phyloP scores from a whole-genome alignment of 2,888 invertebrate genomes.

The Merodon equestris region DNA sequence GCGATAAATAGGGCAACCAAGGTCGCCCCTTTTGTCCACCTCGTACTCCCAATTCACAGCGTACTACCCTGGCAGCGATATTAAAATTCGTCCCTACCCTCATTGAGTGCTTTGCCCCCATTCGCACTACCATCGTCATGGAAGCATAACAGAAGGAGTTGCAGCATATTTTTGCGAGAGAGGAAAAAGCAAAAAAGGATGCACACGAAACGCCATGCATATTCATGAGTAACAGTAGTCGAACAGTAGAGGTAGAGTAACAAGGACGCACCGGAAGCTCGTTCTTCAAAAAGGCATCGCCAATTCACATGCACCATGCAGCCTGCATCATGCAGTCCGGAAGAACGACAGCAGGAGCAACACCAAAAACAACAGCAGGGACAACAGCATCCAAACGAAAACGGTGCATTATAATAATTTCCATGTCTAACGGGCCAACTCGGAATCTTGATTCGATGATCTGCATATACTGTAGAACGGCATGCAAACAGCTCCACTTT shows the following conservation, averaged over 20 bases:
- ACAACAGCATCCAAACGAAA: constrained; percentile 5
- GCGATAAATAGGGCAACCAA: constrained; percentile 35
- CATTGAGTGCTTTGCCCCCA: background rate
- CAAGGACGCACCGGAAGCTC: constrained; percentile 1
- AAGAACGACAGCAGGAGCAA: too few relatives aligned
- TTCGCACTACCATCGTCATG: too few relatives aligned
- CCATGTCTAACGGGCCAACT: constrained; percentile 60
- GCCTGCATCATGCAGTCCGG: background rate
- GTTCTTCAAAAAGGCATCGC: constrained; percentile 4
- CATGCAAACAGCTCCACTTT: background rate
- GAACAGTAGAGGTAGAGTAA: background rate
- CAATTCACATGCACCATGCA: constrained; percentile 46
- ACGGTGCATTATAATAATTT: constrained; percentile 61
- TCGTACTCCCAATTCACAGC: constrained; percentile 22
- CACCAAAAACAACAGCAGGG: background rate
- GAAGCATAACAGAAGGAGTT: background rate
- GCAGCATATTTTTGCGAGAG: constrained; percentile 15
- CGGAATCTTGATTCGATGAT: constrained; percentile 51
- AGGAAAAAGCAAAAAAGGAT: constrained; percentile 31
- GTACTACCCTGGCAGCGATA: constrained; percentile 37
- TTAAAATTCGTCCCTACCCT: constrained; percentile 48
- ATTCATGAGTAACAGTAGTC: constrained; percentile 52
- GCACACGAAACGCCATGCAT: constrained; percentile 51
- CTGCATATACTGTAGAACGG: constrained; percentile 3
- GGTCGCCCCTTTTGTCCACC: constrained; percentile 13